Evolutionary conservation across 2,797 vertebrate species (phyloP).

Genomic region (Austrolebias charrua): DNA sequence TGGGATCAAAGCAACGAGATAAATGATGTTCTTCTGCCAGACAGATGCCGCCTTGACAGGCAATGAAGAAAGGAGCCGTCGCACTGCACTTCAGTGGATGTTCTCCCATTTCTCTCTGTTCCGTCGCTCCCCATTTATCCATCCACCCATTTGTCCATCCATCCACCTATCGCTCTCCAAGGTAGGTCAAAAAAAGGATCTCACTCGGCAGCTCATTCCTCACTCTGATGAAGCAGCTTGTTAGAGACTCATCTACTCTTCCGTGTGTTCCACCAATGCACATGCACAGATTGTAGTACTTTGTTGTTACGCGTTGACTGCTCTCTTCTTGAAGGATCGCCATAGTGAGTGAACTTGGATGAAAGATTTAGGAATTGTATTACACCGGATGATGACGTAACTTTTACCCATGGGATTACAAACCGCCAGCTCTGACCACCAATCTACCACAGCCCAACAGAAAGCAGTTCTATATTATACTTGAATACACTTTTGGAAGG

Average conservation of each 20-base stretch:
- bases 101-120: conserved; percentile 45
- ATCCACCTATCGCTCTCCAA: conserved; percentile 54
- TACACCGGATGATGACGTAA: too few relatives aligned
- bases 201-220: conserved; percentile 73
- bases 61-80: conserved; percentile 49
- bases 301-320: too few relatives aligned
- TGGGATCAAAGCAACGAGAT: conserved; percentile 54
- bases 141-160: conserved; percentile 39
- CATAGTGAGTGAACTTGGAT: too few relatives aligned
- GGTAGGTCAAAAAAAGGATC: conserved; percentile 78
- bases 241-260: conserved; percentile 72
- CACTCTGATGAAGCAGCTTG: conserved; percentile 79
- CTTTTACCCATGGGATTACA: too few relatives aligned
- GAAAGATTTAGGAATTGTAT: too few relatives aligned
- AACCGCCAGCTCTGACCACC: too few relatives aligned
- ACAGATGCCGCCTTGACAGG: conserved; percentile 51
- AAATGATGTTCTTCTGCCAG: conserved; percentile 67
- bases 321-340: too few relatives aligned
- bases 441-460: not conserved
- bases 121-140: conserved; percentile 43
- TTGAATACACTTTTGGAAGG: conserved; percentile 35
- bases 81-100: conserved; percentile 45
- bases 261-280: conserved; percentile 15
- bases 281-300: not conserved
- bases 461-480: conserved; percentile 36